Conservation (phyloP, 30 jellyfish, hydroid and myxozoan genomes). For the Aurelia coerulea region DNA sequence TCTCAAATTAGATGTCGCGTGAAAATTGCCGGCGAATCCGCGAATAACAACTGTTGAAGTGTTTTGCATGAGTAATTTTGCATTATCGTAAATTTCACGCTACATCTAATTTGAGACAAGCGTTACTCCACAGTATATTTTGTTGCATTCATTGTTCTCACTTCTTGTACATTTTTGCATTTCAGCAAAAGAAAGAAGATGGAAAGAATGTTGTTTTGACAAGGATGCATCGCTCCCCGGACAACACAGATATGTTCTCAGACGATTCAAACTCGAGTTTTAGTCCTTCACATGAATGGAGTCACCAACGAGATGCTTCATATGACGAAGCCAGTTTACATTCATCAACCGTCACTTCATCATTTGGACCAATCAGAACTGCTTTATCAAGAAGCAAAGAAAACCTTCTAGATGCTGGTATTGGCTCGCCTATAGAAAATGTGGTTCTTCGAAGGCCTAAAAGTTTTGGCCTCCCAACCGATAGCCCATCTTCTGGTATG, state of each 20-base stretch:
- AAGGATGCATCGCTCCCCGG: constrained; percentile 68
- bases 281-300: constrained; percentile 55
- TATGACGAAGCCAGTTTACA: constrained; percentile 53
- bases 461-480: constrained; percentile 9
- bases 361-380: constrained; percentile 86
- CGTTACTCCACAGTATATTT: no score
- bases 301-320: constrained; percentile 7
- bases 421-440: constrained; percentile 20
- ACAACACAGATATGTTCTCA: constrained; percentile 45
- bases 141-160: no score
- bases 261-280: constrained; percentile 79
- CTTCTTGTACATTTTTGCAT: background rate
- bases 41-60: no score
- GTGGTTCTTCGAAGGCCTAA: constrained; percentile 47
- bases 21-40: no score
- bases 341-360: constrained; percentile 51
- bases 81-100: no score
- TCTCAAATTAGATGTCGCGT: no score
- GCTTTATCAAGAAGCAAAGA: constrained; percentile 88
- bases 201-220: constrained; percentile 33
- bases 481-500: constrained; percentile 69
- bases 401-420: constrained; percentile 62
- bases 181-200: constrained; percentile 63
- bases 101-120: no score
- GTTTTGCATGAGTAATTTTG: no score